Percentiles rank a stretch among this genome's conserved stretches.
phyloP scores from a whole-genome alignment of 2,113 vertebrate species.

The Tichodroma muraria region DNA sequence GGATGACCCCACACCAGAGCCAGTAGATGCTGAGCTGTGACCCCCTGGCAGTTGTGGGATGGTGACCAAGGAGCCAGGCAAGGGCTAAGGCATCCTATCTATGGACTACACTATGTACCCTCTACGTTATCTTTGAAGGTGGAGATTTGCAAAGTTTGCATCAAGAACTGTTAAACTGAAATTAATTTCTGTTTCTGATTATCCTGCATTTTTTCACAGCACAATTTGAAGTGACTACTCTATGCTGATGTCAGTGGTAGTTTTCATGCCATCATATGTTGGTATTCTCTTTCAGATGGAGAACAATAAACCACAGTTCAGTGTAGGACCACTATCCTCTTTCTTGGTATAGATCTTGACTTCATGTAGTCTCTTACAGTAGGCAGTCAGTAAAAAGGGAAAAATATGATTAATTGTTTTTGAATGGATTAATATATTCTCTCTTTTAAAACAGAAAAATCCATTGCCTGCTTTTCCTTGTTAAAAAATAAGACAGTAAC shows the following conservation, averaged over 20 bases:
- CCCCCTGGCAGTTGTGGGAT: fast-evolving
- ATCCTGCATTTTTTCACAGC: not conserved
- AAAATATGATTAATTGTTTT: not conserved
- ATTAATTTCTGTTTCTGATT: not conserved
- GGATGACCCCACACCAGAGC: not conserved
- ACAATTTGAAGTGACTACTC: not conserved
- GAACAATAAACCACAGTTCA: not conserved
- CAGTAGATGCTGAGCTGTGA: no score
- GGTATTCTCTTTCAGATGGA: not conserved
- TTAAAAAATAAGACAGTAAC: not conserved
- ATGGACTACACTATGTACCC: no score
- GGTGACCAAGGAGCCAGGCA: not conserved
- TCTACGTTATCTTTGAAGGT: not conserved
- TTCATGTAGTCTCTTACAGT: not conserved
- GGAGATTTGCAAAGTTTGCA: not conserved
- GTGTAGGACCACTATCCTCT: not conserved
- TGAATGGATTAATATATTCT: not conserved
- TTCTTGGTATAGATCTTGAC: not conserved
- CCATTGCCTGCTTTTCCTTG: not conserved
- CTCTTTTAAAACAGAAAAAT: not conserved
- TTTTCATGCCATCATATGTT: not conserved
- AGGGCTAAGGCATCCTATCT: not conserved
- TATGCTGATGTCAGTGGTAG: fast-evolving
- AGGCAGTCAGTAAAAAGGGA: not conserved
- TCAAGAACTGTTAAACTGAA: not conserved